A percentile compares a stretch with the other conserved stretches of the same genome.
These are phyloP conservation scores for Cantharis rufa DNA, from an alignment of 2,888 invertebrate genomes.

Conservation along the genomic window DNA sequence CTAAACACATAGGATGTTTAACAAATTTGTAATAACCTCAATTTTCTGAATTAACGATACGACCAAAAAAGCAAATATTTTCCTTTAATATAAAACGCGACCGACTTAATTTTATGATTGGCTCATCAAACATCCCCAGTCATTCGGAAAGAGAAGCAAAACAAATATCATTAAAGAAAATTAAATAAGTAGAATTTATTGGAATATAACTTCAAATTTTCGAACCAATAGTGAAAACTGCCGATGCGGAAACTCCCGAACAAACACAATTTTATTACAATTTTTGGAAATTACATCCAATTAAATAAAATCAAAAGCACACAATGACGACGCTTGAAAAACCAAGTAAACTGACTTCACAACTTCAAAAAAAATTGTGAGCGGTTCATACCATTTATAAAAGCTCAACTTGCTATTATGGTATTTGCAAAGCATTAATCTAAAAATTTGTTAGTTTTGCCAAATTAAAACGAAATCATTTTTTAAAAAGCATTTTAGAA, in stretches of 20 bases:
- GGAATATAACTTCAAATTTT: background rate
- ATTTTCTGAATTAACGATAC: background rate
- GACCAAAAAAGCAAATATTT: background rate
- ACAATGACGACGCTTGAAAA: background rate
- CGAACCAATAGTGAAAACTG: background rate
- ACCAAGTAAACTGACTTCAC: background rate
- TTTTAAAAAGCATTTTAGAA: background rate
- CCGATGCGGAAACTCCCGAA: background rate
- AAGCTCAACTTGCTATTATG: background rate
- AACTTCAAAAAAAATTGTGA: background rate
- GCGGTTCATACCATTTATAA: background rate
- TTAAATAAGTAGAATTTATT: background rate
- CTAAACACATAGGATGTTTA: background rate
- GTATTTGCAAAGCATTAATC: background rate
- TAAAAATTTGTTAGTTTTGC: background rate
- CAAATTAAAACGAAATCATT: background rate
- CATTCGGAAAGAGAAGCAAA: background rate
- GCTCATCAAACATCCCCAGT: background rate
- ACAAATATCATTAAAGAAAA: background rate
- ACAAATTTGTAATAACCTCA: background rate
- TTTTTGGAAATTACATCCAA: background rate
- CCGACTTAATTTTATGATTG: background rate
- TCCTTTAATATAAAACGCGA: background rate
- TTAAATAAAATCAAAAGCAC: background rate
- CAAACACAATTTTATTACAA: background rate